Conservation (phyloP, 2,797 vertebrate genomes). For the Pipistrellus kuhlii region DNA sequence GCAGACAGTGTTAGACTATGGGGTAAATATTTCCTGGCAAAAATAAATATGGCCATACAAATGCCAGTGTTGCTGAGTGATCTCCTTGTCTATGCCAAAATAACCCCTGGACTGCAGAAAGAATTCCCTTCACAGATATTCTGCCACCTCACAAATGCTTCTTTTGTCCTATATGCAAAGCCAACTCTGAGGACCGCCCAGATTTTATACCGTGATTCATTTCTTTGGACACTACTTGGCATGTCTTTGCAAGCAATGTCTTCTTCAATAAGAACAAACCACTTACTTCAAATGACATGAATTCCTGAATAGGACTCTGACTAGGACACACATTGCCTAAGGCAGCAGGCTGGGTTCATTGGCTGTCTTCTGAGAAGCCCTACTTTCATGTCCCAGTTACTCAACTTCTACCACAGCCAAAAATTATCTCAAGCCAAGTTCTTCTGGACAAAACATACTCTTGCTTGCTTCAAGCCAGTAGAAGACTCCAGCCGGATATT, state of each 20-base stretch:
- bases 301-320: conserved; percentile 69
- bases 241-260: conserved; percentile 52
- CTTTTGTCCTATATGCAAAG: conserved; percentile 69
- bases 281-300: conserved; percentile 72
- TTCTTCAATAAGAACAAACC: conserved; percentile 74
- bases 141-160: conserved; percentile 60
- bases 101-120: conserved; percentile 33
- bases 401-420: conserved; percentile 74
- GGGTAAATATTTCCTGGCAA: conserved; percentile 78
- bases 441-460: conserved; percentile 72
- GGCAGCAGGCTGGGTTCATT: conserved; percentile 67
- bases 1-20: conserved; percentile 72
- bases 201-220: conserved; percentile 64
- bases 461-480: conserved; percentile 65
- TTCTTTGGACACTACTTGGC: conserved; percentile 67
- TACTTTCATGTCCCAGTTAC: conserved; percentile 75
- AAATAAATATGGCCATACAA: conserved; percentile 35
- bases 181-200: conserved; percentile 1
- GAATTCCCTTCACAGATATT: conserved; percentile 54
- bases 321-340: conserved; percentile 70
- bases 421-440: conserved; percentile 73
- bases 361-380: conserved; percentile 52
- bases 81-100: conserved; percentile 54
- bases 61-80: conserved; percentile 55
- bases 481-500: conserved; percentile 71